Conservation (phyloP, 1,140 invertebrate genomes). For the Stegodyphus dumicola region DNA sequence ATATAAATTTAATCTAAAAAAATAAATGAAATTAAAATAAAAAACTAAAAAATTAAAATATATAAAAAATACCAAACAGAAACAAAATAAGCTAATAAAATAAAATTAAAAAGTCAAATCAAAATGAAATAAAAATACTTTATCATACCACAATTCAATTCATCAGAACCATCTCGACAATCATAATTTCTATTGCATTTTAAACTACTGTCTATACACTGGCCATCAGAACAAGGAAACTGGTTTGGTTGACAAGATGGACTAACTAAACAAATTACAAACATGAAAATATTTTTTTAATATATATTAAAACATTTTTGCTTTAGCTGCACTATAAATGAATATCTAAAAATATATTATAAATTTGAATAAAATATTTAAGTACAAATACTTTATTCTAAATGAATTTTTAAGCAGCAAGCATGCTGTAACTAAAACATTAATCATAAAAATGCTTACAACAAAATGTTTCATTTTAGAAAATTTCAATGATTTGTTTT, state of each 20-base stretch:
- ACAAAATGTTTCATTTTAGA: no score
- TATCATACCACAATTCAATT: constrained; percentile 68
- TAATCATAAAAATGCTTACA: no score
- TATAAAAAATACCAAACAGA: neutral
- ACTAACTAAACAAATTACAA: constrained; percentile 3
- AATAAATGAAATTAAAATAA: neutral
- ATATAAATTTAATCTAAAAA: neutral
- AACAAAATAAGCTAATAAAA: neutral
- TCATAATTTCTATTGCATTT: constrained; percentile 71
- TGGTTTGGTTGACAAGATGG: constrained; percentile 64
- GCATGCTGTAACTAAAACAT: no score
- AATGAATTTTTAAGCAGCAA: no score
- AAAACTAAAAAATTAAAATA: neutral
- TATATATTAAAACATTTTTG: no score
- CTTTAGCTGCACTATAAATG: no score
- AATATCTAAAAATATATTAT: no score
- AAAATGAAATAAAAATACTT: neutral
- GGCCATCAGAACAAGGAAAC: constrained; percentile 70
- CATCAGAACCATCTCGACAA: constrained; percentile 91
- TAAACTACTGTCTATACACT: constrained; percentile 65
- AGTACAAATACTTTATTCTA: no score
- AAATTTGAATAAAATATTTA: no score
- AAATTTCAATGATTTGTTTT: no score
- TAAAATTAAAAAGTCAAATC: neutral
- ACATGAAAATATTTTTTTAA: neutral